Percentiles rank a stretch among this genome's conserved stretches.
These are phyloP conservation scores for Montipora capitata DNA, from an alignment of 92 coral and sea anemone species.

Conservation along the genomic window DNA sequence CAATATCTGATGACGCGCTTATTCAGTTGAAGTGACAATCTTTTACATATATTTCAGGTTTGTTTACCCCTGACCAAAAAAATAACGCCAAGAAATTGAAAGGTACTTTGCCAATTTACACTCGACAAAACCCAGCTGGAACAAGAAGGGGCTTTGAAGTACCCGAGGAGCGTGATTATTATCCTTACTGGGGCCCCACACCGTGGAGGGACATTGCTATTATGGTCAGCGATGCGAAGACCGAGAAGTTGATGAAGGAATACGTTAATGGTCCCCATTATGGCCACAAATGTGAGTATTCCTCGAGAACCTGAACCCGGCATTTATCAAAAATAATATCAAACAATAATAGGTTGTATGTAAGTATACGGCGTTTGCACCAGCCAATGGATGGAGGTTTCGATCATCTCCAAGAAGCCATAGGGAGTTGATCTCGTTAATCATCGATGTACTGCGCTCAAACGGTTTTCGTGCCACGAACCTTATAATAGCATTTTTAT, in stretches of 20 bases:
- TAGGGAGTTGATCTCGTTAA: not conserved
- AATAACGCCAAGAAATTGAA: not conserved
- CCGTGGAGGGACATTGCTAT: conserved; percentile 66
- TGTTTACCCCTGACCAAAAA: conserved; percentile 48
- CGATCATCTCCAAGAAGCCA: too few relatives aligned
- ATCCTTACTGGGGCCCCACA: conserved; percentile 60
- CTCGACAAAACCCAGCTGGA: conserved; percentile 58
- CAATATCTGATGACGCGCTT: not conserved
- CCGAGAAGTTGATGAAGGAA: conserved; percentile 19
- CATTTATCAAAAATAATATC: too few relatives aligned
- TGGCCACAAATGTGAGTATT: conserved; percentile 27
- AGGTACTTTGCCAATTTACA: conserved; percentile 30
- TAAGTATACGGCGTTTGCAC: too few relatives aligned
- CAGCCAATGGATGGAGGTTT: too few relatives aligned
- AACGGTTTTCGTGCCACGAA: too few relatives aligned
- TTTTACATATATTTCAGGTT: conserved; percentile 10
- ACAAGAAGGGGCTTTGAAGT: conserved; percentile 60
- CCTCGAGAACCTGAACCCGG: not conserved
- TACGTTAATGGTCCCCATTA: conserved; percentile 43
- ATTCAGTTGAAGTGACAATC: too few relatives aligned
- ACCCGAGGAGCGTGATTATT: conserved; percentile 67
- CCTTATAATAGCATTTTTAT: too few relatives aligned
- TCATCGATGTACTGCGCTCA: not conserved
- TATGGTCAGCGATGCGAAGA: conserved; percentile 46
- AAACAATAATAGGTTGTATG: too few relatives aligned